Evolutionary conservation across 2,888 invertebrate genomes (phyloP).

Genomic region (Crematogaster levior): DNA sequence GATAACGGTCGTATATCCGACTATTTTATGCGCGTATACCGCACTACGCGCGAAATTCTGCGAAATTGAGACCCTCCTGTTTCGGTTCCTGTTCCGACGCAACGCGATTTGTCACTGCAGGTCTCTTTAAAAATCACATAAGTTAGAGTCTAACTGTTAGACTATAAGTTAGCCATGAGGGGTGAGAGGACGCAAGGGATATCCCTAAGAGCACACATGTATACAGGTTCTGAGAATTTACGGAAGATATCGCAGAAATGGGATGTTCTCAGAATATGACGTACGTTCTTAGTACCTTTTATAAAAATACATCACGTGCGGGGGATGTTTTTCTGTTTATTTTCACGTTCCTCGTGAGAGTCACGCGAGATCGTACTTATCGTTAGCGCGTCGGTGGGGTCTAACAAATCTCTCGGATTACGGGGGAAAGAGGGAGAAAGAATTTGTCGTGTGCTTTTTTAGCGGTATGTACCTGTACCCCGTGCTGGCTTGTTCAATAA

Average conservation of each 20-base stretch:
- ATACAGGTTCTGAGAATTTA: too few species aligned
- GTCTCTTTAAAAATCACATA: too few species aligned
- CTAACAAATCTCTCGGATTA: slow-evolving; percentile 16
- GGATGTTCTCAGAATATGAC: too few species aligned
- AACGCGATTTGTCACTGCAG: too few species aligned
- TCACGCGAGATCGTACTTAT: slow-evolving; percentile 64
- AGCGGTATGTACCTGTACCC: slow-evolving; percentile 73
- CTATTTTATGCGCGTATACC: slow-evolving; percentile 64
- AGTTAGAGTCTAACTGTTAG: too few species aligned
- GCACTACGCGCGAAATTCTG: slow-evolving; percentile 55
- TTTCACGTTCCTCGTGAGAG: slow-evolving; percentile 14
- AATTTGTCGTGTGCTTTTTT: slow-evolving; percentile 57
- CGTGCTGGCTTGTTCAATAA: slow-evolving; percentile 81
- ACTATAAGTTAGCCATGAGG: too few species aligned
- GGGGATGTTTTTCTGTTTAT: not conserved
- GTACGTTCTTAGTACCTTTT: too few species aligned
- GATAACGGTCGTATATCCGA: slow-evolving; percentile 77
- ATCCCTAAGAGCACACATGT: too few species aligned
- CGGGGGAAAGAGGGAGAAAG: not conserved
- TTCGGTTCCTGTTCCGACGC: too few species aligned
- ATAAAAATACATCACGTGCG: too few species aligned
- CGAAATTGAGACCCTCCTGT: slow-evolving; percentile 48
- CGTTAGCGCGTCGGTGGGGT: slow-evolving; percentile 53
- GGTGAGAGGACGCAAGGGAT: too few species aligned
- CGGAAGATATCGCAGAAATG: too few species aligned